Evolutionary conservation across 2,113 vertebrate genomes (phyloP).

Genomic region (Toxotes chatareus): DNA sequence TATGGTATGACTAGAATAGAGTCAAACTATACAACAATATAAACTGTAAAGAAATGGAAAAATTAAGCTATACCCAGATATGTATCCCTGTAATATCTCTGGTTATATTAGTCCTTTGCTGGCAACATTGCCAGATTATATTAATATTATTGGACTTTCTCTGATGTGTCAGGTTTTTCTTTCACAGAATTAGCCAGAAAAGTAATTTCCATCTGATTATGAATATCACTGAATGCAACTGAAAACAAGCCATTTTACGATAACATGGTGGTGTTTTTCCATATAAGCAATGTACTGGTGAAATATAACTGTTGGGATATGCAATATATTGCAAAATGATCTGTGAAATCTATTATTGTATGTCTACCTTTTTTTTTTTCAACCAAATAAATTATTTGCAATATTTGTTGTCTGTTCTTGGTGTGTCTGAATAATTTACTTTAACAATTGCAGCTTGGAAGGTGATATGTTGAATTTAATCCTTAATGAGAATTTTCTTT

Average conservation of each 20-base stretch:
- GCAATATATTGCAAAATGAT: conserved; percentile 25
- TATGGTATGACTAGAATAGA: neutral
- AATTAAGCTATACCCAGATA: neutral
- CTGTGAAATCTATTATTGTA: conserved; percentile 4
- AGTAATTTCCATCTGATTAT: neutral
- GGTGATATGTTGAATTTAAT: neutral
- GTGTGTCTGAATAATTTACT: conserved; percentile 16
- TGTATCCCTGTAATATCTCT: neutral
- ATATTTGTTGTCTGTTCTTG: conserved; percentile 10
- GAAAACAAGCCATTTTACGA: neutral
- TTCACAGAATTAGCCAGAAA: no score
- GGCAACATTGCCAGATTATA: neutral
- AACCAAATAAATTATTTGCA: conserved; percentile 47
- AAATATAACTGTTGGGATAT: conserved; percentile 24
- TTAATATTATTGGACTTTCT: neutral
- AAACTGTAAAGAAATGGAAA: neutral
- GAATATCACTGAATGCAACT: neutral
- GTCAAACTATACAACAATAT: neutral
- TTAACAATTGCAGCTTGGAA: neutral
- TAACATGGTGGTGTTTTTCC: conserved; percentile 47
- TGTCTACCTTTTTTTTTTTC: conserved; percentile 12
- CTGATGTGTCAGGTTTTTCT: neutral
- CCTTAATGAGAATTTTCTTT: neutral
- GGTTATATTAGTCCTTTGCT: neutral
- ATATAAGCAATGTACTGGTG: conserved; percentile 1